phyloP scores from a whole-genome alignment of 1,140 invertebrate genomes.

The Aphelenchoides fujianensis region DNA sequence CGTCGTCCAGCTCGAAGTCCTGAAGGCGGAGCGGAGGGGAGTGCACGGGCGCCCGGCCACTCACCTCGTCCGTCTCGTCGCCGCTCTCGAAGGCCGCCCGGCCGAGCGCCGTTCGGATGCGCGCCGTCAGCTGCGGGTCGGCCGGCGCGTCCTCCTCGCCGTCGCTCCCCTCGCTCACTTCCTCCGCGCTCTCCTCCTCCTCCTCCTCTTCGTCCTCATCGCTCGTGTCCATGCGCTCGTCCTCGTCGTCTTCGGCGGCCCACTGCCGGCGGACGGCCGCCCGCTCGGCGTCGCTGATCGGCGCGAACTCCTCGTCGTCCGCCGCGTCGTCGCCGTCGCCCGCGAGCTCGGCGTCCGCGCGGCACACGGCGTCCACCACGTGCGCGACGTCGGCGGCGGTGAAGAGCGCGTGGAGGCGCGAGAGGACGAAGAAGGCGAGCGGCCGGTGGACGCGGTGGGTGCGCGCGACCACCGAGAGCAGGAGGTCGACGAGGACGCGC shows the following conservation, averaged over 20 bases:
- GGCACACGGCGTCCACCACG: neutral
- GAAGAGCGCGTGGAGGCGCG: neutral
- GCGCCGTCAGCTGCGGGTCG: slow-evolving; percentile 17
- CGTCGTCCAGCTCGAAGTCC: slow-evolving; percentile 19
- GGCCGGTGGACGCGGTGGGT: neutral
- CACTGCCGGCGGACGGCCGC: neutral
- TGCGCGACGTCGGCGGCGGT: neutral
- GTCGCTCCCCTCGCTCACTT: slow-evolving; percentile 8
- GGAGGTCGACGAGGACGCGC: neutral
- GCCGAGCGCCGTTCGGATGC: slow-evolving; percentile 17
- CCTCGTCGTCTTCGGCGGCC: neutral
- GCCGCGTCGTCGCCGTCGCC: neutral
- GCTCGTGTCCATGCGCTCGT: neutral
- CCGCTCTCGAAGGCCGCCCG: slow-evolving; percentile 14
- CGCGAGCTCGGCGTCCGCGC: neutral
- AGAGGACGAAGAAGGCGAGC: neutral
- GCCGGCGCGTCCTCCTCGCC: slow-evolving; percentile 3
- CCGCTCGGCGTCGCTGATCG: slow-evolving; percentile 20
- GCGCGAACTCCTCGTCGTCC: slow-evolving; percentile 24
- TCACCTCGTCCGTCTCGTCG: slow-evolving; percentile 14
- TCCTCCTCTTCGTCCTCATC: slow-evolving; percentile 15
- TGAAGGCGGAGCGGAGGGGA: neutral
- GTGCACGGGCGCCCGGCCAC: neutral
- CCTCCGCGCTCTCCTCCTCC: neutral
- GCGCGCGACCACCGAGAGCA: neutral